Evolutionary conservation across 2,113 vertebrate genomes (phyloP).

Genomic region (Caloenas nicobarica): DNA sequence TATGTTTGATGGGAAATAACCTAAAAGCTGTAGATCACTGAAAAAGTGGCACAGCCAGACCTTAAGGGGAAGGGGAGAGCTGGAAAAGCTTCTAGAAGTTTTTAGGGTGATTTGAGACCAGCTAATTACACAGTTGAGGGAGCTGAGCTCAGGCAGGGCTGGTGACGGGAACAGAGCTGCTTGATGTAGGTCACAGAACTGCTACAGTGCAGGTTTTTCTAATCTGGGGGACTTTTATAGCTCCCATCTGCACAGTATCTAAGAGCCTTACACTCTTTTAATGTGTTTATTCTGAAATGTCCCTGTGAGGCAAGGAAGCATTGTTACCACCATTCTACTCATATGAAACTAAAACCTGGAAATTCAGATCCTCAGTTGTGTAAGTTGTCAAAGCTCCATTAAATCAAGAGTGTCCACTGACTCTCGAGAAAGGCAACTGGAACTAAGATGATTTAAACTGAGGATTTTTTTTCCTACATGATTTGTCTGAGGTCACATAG

Average conservation of each 20-base stretch:
- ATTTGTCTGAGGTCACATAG: neutral
- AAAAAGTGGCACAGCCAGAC: neutral
- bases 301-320: neutral
- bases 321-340: neutral
- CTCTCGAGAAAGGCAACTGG: neutral
- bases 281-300: neutral
- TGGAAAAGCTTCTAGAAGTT: constrained; percentile 15
- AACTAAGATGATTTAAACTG: neutral
- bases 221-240: constrained; percentile 35
- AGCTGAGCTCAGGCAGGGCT: constrained; percentile 1
- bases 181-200: constrained; percentile 47
- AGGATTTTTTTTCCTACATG: fast-evolving
- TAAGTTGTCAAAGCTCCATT: neutral
- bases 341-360: neutral
- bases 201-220: neutral
- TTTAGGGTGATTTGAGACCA: constrained; percentile 31
- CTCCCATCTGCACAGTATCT: constrained; percentile 17
- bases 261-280: neutral
- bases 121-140: constrained; percentile 48
- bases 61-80: neutral
- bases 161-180: neutral
- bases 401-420: neutral
- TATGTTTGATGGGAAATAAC: neutral
- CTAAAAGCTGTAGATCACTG: neutral
- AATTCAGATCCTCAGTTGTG: neutral